These are phyloP conservation scores for Taeniopygia guttata DNA, from an alignment of 2,797 vertebrate genomes.

Conservation along the genomic window DNA sequence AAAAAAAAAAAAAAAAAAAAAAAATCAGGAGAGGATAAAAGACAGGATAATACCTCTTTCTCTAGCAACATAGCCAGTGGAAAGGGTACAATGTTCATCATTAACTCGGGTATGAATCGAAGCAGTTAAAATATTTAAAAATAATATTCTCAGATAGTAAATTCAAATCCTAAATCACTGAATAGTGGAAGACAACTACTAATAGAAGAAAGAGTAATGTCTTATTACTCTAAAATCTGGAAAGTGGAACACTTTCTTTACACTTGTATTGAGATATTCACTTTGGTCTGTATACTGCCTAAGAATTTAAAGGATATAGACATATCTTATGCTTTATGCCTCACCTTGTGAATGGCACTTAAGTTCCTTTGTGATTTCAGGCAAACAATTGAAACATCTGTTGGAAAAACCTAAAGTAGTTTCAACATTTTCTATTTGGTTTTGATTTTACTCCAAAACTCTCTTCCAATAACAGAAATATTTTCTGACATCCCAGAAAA, in stretches of 20 bases:
- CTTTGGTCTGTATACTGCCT: background rate
- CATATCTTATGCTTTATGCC: background rate
- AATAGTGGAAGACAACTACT: background rate
- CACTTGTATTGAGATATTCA: background rate
- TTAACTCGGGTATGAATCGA: background rate
- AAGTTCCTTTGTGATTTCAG: background rate
- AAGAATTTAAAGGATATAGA: background rate
- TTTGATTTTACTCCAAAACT: background rate
- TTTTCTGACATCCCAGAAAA: background rate
- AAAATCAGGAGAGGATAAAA: background rate
- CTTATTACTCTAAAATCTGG: background rate
- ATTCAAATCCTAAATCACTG: background rate
- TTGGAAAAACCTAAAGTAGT: background rate
- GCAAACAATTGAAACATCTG: background rate
- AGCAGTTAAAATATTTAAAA: background rate
- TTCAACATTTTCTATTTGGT: background rate
- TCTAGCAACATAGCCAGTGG: background rate
- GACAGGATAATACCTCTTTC: background rate
- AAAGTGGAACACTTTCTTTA: background rate
- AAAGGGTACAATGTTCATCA: background rate
- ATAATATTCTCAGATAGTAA: background rate
- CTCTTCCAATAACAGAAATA: background rate
- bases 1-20: background rate
- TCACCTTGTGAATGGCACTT: background rate
- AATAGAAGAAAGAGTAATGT: background rate